Base-by-base conservation (phyloP, 2,113 vertebrate species). In the Chamaea fasciata region DNA sequence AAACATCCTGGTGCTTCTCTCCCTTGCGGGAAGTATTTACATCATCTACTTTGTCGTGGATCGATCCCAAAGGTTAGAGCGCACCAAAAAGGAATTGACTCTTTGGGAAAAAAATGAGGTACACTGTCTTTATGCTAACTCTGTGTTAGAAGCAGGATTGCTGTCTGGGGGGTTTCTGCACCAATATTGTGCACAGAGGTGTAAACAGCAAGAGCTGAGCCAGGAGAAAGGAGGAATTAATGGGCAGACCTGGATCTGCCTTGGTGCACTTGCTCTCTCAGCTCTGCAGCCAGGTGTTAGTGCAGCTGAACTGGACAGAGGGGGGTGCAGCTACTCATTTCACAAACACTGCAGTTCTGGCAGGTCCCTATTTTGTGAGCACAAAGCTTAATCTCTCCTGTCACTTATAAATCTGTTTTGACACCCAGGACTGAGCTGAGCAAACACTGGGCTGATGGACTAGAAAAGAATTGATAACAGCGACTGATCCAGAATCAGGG, bases 61-160 rank as follows among this genome's bases (percentile, higher is more conserved):
- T 67, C 98, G 99, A 81, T 99, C 99, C 55, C 99, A 99, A 97
- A 98, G 96, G 95, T 96, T 99, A 44, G 99, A 99, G 92, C 98
- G 97, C 76, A 97, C 98, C 57, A 99, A 99, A 96, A 98, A 97
- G 28, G 99, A 99, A 97, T 86, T 99, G 90, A 99, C 99, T 0
- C 98, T 99, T 56, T 99, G 99, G 99, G 99, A 99, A 90, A 99
- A 99, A 97, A 99, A 99, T 4, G 99, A 99, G 99, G 99, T 99
- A 97, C 13, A 0, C 10, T 37, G 14, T 23, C 11, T 37, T 56
- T 65, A 19, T 50, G 30, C 11, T 30, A 46, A 10, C 20, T 37
- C 60, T 64, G 24, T 42, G 19, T 11, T 37, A 62, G 59, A 50
- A 71, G 37, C 11, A 79, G 75, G 30, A 13, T 53, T 42, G 22